Evolutionary conservation across 2,888 invertebrate species (phyloP).

Genomic region (Drosophila diplacantha): DNA sequence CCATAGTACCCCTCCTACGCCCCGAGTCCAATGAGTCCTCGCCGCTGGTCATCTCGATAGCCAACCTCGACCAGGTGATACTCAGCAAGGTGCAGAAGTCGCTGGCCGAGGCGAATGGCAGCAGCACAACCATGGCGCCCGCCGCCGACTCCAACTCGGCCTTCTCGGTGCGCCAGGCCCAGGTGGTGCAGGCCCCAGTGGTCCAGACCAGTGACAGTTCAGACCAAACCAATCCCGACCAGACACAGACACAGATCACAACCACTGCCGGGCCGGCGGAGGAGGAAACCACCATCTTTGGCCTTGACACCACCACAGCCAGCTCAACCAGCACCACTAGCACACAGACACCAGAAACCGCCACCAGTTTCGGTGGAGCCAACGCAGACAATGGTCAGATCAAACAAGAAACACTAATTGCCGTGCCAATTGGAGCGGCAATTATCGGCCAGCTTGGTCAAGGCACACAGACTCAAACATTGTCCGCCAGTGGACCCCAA

Average conservation of each 20-base stretch:
- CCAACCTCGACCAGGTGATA: slow-evolving; percentile 78
- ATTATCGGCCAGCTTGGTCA: slow-evolving; percentile 25
- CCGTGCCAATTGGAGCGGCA: slow-evolving; percentile 22
- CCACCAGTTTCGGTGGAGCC: background rate
- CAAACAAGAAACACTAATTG: slow-evolving; percentile 17
- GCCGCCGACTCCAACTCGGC: slow-evolving; percentile 68
- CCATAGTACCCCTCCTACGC: slow-evolving; percentile 75
- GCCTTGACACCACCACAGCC: slow-evolving; percentile 10
- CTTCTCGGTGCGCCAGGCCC: slow-evolving; percentile 69
- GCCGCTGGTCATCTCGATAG: slow-evolving; percentile 78
- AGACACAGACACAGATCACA: slow-evolving; percentile 2
- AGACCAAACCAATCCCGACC: slow-evolving; percentile 9
- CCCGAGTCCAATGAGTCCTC: slow-evolving; percentile 78
- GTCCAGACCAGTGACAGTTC: slow-evolving; percentile 5
- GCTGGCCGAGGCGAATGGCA: slow-evolving; percentile 26
- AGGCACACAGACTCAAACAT: slow-evolving; percentile 9
- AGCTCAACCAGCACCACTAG: slow-evolving; percentile 1
- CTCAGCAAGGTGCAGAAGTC: slow-evolving; percentile 75
- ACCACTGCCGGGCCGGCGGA: slow-evolving; percentile 1
- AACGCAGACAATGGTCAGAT: background rate
- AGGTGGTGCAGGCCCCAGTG: slow-evolving; percentile 62
- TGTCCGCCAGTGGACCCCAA: background rate
- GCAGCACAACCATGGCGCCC: slow-evolving; percentile 21
- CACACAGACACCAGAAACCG: slow-evolving; percentile 9
- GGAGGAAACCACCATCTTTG: slow-evolving; percentile 16